Conservation (phyloP, 2,113 vertebrate genomes). For the Leuciscus idus region DNA sequence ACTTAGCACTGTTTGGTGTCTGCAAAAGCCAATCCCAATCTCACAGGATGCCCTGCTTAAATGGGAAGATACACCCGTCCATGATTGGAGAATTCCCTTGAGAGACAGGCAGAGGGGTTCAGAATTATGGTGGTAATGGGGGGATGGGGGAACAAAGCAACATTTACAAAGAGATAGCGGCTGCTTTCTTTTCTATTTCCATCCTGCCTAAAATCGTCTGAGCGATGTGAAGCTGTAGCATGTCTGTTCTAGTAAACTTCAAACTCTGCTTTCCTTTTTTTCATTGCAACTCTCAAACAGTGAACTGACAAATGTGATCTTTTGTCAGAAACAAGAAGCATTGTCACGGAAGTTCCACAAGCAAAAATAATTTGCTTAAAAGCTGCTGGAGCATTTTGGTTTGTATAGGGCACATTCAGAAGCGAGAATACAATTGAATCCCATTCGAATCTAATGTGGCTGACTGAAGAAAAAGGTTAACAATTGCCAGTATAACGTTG, state of each 20-base stretch:
- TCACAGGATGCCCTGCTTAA: conserved; percentile 47
- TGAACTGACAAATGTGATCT: conserved; percentile 63
- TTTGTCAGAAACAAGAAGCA: conserved; percentile 58
- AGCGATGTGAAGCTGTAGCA: conserved; percentile 72
- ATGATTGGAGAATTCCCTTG: conserved; percentile 50
- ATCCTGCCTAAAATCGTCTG: conserved; percentile 75
- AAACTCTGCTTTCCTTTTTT: conserved; percentile 61
- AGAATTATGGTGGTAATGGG: conserved; percentile 55
- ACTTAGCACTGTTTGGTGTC: neutral
- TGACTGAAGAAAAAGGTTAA: conserved; percentile 30
- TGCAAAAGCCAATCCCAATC: conserved; percentile 2
- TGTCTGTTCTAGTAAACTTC: conserved; percentile 74
- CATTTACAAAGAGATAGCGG: conserved; percentile 72
- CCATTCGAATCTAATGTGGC: conserved; percentile 28
- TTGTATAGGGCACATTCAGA: conserved; percentile 20
- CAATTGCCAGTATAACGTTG: neutral
- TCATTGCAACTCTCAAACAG: conserved; percentile 44
- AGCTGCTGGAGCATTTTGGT: conserved; percentile 36
- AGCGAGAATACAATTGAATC: conserved; percentile 18
- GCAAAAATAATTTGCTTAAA: conserved; percentile 53
- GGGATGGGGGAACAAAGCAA: conserved; percentile 69
- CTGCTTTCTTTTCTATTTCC: conserved; percentile 77
- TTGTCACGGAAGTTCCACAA: conserved; percentile 59
- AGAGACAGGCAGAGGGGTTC: conserved; percentile 52
- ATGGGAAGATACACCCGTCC: conserved; percentile 8